Conservation (phyloP, 2,888 invertebrate genomes). For the Pollenia griseotomentosa region DNA sequence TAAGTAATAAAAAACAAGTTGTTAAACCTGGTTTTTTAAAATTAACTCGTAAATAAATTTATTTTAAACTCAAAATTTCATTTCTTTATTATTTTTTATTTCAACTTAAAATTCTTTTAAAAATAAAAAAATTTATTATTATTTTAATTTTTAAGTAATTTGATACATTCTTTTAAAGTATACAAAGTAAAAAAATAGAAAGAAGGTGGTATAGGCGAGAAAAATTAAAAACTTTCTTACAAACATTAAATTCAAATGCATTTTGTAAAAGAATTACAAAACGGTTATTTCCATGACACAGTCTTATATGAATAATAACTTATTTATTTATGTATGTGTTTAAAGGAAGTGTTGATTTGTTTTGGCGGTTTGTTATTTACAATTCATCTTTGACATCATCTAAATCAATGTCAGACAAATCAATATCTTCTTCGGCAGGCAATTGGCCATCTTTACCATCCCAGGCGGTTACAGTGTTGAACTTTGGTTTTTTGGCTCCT, state of each 20-base stretch:
- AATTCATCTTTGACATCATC: slow-evolving; percentile 86
- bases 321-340: slow-evolving; percentile 1
- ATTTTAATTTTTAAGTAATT: background rate
- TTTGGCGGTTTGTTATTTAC: slow-evolving; percentile 73
- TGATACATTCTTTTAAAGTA: slow-evolving; percentile 12
- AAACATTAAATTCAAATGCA: slow-evolving; percentile 26
- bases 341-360: slow-evolving; percentile 21
- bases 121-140: slow-evolving; percentile 4
- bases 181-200: slow-evolving; percentile 4
- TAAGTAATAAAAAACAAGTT: too few relatives aligned
- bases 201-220: background rate
- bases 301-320: slow-evolving; percentile 54
- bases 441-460: slow-evolving; percentile 97
- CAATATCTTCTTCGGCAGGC: slow-evolving; percentile 92
- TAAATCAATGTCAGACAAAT: slow-evolving; percentile 94
- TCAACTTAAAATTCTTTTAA: slow-evolving; percentile 18
- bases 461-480: slow-evolving; percentile 90
- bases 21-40: too few relatives aligned
- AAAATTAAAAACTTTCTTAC: background rate
- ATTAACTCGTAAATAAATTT: background rate
- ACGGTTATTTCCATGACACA: slow-evolving; percentile 39
- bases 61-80: background rate
- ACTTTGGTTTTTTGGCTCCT: slow-evolving; percentile 91
- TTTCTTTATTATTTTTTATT: slow-evolving; percentile 3
- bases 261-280: background rate